Percentiles rank a stretch among this genome's conserved stretches.
These are phyloP conservation scores for Synanthedon andrenaeformis DNA, from an alignment of 2,888 invertebrate genomes.

Conservation along the genomic window DNA sequence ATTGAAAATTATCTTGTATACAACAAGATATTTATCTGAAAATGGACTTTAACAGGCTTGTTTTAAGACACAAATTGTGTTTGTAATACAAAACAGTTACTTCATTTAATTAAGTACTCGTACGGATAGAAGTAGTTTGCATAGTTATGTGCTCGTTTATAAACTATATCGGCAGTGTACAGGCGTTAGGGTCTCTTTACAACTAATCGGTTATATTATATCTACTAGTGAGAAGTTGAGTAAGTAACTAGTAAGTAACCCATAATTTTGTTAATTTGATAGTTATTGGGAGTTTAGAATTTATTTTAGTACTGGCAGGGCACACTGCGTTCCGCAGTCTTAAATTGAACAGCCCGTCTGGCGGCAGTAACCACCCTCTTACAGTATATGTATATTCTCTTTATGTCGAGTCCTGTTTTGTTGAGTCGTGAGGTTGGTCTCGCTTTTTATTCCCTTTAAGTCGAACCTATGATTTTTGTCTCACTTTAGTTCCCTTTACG, in stretches of 20 bases:
- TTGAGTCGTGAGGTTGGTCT: too few relatives aligned
- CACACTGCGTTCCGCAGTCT: too few relatives aligned
- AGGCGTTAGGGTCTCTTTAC: constrained; percentile 29
- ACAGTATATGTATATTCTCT: too few relatives aligned
- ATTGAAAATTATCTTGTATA: neutral
- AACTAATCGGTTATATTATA: constrained; percentile 20
- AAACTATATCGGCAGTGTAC: constrained; percentile 47
- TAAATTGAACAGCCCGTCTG: too few relatives aligned
- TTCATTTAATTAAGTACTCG: constrained; percentile 15
- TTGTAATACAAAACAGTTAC: constrained; percentile 15
- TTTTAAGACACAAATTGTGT: constrained; percentile 29
- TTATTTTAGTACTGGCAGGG: too few relatives aligned
- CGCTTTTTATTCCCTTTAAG: too few relatives aligned
- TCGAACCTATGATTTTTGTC: too few relatives aligned
- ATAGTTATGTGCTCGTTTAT: constrained; percentile 62
- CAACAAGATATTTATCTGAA: constrained; percentile 9
- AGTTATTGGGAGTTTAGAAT: too few relatives aligned
- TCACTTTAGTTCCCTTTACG: too few relatives aligned
- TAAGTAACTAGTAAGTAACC: too few relatives aligned
- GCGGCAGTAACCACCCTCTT: too few relatives aligned
- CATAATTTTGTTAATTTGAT: neutral
- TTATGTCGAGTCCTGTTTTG: too few relatives aligned
- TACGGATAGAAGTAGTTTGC: constrained; percentile 47
- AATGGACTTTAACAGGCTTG: constrained; percentile 17
- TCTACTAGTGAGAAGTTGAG: neutral